These are phyloP conservation scores for Mantis religiosa DNA, from an alignment of 2,888 invertebrate species.

Conservation along the genomic window DNA sequence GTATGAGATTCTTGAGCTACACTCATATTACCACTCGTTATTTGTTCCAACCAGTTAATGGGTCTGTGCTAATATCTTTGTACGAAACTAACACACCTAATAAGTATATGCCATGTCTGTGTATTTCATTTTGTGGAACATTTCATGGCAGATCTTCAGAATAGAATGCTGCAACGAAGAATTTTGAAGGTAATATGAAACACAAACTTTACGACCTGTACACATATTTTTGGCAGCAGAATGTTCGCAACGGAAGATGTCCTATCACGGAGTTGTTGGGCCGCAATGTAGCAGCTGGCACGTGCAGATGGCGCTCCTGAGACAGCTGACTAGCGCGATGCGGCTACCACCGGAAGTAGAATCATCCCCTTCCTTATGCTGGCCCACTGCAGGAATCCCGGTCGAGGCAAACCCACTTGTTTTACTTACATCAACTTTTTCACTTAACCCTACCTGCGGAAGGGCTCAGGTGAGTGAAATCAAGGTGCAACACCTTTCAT, in stretches of 20 bases:
- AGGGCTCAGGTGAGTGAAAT: not conserved
- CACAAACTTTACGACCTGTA: too few relatives aligned
- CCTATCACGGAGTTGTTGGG: not conserved
- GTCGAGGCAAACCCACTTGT: not conserved
- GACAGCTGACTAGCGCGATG: not conserved
- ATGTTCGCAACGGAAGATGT: not conserved
- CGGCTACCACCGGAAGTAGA: not conserved
- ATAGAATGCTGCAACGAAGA: too few relatives aligned
- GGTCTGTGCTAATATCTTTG: too few relatives aligned
- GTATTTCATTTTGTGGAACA: too few relatives aligned
- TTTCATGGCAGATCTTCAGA: too few relatives aligned
- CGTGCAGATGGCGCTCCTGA: not conserved
- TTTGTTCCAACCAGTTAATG: too few relatives aligned
- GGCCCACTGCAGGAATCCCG: not conserved
- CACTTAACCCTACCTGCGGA: not conserved
- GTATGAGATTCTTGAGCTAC: too few relatives aligned
- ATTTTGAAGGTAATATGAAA: too few relatives aligned
- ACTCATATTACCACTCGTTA: too few relatives aligned
- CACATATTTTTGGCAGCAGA: too few relatives aligned
- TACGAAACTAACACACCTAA: too few relatives aligned
- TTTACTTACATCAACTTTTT: not conserved
- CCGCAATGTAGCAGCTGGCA: not conserved
- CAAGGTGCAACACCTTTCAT: not conserved
- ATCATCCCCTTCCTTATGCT: not conserved
- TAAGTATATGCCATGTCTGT: too few relatives aligned